Base-by-base conservation (phyloP, 1,140 invertebrate species). In the Oncopodura yosiiana region DNA sequence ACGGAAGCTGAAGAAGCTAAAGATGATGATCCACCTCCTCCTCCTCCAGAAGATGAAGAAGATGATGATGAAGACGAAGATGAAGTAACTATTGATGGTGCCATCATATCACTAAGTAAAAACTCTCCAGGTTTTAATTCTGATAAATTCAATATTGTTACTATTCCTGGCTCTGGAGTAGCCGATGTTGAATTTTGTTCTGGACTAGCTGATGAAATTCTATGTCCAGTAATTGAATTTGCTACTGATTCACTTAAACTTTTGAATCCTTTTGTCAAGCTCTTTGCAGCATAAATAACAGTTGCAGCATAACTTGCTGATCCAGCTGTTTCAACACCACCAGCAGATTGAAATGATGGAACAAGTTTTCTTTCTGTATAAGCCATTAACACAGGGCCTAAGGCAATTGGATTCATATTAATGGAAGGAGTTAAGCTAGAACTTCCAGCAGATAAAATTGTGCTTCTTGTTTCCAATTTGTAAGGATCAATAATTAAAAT, bases 171-270 rank as follows among this genome's bases (percentile, higher is more conserved):
- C 44, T 70, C 69, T 53, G 68, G 56, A 26, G 57, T 54, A 8
- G 64, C 58, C 8, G 50, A 18, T 51, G 46, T 54, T 8, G 49
- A 62, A 29, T 63, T 63, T 39, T 66, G 71, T 41, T 70, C 67
- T 21, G 66, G 61, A 4, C 44, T 32, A 14, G 65, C 52, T 18
- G 61, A 18, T n/a, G n/a, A n/a, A 65, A 57, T 23, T 62, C 72
- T 72, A 57, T 69, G 72, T 14, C 87, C 87, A 0, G 87, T 87
- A 18, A 94, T 73, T 66, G 87, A 92, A 56, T 83, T 88, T 0
- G 90, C 90, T 14, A 97, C 87, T 26, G 85, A 89, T 70, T 95
- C 94, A n/a, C 92, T 86, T 53, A 98, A 75, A 44, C 91, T 90
- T 3, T 84, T 77, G 14, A 90, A 67, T 6, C 87, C 87, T 68